Conservation (phyloP, 2,113 vertebrate species). For the Aramus guarauna region DNA sequence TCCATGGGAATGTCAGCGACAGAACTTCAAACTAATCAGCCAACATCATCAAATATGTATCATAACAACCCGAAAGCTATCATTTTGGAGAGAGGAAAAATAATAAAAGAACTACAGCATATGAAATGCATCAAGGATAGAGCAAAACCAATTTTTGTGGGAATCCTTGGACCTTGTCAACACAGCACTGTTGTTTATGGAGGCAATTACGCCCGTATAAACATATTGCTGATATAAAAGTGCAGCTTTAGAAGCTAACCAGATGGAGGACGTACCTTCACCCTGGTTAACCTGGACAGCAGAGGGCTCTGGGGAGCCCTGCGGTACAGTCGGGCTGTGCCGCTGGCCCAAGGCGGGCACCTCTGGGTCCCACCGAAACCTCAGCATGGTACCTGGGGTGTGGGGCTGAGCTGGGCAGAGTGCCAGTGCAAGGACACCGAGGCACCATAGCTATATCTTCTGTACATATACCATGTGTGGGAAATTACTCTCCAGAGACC, state of each 20-base stretch:
- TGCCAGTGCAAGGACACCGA: fast-evolving
- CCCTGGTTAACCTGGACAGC: not conserved
- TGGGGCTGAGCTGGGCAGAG: not conserved
- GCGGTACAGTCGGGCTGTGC: fast-evolving
- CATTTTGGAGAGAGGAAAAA: not conserved
- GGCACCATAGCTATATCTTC: fast-evolving
- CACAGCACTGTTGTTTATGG: not conserved
- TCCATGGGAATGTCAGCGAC: not conserved
- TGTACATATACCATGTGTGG: too few relatives aligned
- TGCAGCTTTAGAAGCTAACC: not conserved
- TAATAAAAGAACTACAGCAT: not conserved
- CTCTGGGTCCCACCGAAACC: not conserved
- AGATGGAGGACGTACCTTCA: not conserved
- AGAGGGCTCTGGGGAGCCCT: not conserved
- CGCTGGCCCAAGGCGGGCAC: fast-evolving
- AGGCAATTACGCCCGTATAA: not conserved
- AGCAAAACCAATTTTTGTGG: not conserved
- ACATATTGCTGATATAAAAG: not conserved
- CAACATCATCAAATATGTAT: not conserved
- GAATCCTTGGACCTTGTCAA: not conserved
- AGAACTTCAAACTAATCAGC: conserved; percentile 12
- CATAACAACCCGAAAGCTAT: not conserved
- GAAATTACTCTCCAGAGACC: not conserved
- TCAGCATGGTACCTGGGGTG: fast-evolving
- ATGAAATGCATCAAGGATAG: not conserved